Base-by-base conservation (phyloP, 2,888 invertebrate species). In the Autographa pulchrina region DNA sequence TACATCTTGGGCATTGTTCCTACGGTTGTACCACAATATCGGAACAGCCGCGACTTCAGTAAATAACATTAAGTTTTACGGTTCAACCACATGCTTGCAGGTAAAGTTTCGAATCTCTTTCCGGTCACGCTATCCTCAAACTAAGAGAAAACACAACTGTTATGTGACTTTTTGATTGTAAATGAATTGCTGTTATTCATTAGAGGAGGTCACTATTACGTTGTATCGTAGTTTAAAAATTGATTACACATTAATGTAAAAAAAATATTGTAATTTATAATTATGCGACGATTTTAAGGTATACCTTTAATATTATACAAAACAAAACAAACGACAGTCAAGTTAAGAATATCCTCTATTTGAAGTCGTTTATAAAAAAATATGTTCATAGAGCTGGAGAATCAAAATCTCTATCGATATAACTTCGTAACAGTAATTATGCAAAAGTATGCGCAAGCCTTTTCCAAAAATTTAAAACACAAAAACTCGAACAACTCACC, bases 11-110 rank as follows among this genome's bases (percentile, higher is more conserved):
- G 69, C 64, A 52, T 70, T 69, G 54, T 56, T 66, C 67, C 58
- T 56, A 25, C n/a, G 18, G 48, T 52, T 61, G 64, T 74, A 77
- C 65, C 18, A 62, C 69, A 69, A 74, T 72, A 71, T 70, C 65
- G 71, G 62, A 59, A 67, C 72, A 60, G 62, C 69, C 75, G 72
- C 69, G 72, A 81, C 82, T 72, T 80, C 75, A 78, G 78, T 81
- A 83, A 80, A 82, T 78, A 76, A 79, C 80, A 85, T 86, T 79
- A 86, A 84, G 85, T 85, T 88, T 87, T 85, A 88, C 83, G 81
- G 74, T 69, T 68, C 68, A 70, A 60, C 77, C 86, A 84, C 80
- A 85, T 85, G 86, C 68, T 73, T 79, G 75, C 74, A 80, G 71
- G 70, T 73, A 60, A 68, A 74, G 66, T 74, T 68, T 72, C 74